Conservation (phyloP, 2,888 invertebrate genomes). For the Caenorhabditis uteleia region DNA sequence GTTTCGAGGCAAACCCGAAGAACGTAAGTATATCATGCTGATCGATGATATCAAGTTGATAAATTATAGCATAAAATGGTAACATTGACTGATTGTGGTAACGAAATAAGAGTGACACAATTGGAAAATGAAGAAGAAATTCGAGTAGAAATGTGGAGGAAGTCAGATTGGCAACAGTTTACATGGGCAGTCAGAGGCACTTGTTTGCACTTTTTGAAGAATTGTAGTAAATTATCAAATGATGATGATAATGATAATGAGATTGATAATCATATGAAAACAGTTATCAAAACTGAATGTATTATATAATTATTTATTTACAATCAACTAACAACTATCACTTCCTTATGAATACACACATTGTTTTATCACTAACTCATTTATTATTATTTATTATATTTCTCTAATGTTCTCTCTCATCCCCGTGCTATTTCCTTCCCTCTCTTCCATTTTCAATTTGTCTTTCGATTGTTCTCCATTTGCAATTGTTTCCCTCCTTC, state of each 20-base stretch:
- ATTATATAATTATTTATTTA: background rate
- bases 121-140: constrained; percentile 48
- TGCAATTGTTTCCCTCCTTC: too few species aligned
- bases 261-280: background rate
- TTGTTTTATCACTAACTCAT: too few species aligned
- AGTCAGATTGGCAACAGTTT: constrained; percentile 57
- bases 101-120: constrained; percentile 48
- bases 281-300: background rate
- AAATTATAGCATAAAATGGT: constrained; percentile 53
- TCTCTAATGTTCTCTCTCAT: too few species aligned
- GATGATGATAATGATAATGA: background rate
- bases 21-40: constrained; percentile 31
- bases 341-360: too few species aligned
- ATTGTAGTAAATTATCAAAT: too few species aligned
- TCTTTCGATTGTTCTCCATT: too few species aligned
- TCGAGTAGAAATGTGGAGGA: constrained; percentile 51
- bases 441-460: too few species aligned
- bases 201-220: constrained; percentile 51
- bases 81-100: constrained; percentile 46
- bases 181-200: constrained; percentile 58
- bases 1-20: constrained; percentile 46
- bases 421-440: too few species aligned
- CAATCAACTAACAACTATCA: background rate
- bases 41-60: background rate
- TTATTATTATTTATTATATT: too few species aligned